Conservation (phyloP, 2,888 invertebrate genomes). For the Apamea monoglypha region DNA sequence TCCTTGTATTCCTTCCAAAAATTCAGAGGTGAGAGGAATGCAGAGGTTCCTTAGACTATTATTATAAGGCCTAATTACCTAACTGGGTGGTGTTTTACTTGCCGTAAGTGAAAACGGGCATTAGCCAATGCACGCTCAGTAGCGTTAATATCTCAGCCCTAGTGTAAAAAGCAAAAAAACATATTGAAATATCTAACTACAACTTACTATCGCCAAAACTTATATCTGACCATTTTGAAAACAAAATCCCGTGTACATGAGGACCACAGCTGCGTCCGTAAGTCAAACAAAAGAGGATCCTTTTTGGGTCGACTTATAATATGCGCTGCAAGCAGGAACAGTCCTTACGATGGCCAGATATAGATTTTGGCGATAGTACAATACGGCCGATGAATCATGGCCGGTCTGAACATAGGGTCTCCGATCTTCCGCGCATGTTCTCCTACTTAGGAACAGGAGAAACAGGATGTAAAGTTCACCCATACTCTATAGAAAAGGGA, state of each 20-base stretch:
- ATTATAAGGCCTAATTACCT: background rate
- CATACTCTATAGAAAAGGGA: background rate
- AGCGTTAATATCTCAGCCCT: background rate
- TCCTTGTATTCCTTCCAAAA: too few species aligned
- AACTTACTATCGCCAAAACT: too few species aligned
- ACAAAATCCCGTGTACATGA: too few species aligned
- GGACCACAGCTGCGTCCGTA: too few species aligned
- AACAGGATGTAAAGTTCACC: background rate
- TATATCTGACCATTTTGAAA: too few species aligned
- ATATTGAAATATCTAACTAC: slow-evolving; percentile 8
- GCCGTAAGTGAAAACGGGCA: background rate
- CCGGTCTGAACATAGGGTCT: background rate
- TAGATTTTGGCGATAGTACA: too few species aligned
- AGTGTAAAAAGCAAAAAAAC: background rate
- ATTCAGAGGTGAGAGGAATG: too few species aligned
- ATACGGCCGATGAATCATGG: background rate
- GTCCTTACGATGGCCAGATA: too few species aligned
- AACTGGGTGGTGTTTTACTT: background rate
- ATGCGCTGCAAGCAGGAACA: too few species aligned
- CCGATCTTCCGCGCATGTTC: background rate
- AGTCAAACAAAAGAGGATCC: too few species aligned
- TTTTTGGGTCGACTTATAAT: too few species aligned
- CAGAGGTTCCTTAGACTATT: background rate
- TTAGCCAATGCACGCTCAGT: background rate
- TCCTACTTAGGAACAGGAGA: background rate